phyloP scores from a whole-genome alignment of 2,797 vertebrate species.

The Cynodonichthys magdalenae region DNA sequence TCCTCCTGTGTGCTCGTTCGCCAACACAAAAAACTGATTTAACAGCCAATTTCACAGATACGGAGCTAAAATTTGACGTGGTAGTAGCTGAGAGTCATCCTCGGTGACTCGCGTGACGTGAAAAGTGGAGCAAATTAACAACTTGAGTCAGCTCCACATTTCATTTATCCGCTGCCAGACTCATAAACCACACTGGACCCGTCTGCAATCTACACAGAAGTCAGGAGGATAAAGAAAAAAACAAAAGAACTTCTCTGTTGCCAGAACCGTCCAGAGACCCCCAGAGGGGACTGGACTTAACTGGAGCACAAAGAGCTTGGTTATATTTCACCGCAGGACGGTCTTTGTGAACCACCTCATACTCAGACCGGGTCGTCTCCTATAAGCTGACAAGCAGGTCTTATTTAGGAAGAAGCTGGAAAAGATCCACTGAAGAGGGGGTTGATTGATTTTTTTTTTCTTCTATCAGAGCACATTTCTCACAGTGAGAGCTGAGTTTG shows the following conservation, averaged over 20 bases:
- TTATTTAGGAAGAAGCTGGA: constrained; percentile 64
- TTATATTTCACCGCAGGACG: constrained; percentile 76
- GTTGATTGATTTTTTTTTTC: constrained; percentile 58
- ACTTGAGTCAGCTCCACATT: too few species aligned
- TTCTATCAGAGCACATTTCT: constrained; percentile 76
- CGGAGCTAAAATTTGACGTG: too few species aligned
- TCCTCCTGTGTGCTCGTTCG: constrained; percentile 6
- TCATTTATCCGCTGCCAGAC: constrained; percentile 13
- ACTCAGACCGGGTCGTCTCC: constrained; percentile 57
- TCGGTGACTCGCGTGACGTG: too few species aligned
- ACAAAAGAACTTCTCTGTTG: constrained; percentile 40
- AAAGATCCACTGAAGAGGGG: constrained; percentile 46
- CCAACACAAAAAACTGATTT: too few species aligned
- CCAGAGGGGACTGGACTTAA: constrained; percentile 70
- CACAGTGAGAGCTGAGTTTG: constrained; percentile 71
- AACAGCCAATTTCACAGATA: too few species aligned
- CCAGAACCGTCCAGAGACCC: constrained; percentile 66
- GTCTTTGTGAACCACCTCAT: constrained; percentile 68
- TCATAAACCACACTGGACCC: constrained; percentile 61
- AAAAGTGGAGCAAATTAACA: too few species aligned
- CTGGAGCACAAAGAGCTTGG: constrained; percentile 70
- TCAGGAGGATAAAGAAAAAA: constrained; percentile 32
- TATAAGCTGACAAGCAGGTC: constrained; percentile 71
- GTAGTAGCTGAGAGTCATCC: too few species aligned
- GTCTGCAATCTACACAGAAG: constrained; percentile 64